Conservation (phyloP, 2,797 vertebrate species). For the Threskiornis aethiopicus region DNA sequence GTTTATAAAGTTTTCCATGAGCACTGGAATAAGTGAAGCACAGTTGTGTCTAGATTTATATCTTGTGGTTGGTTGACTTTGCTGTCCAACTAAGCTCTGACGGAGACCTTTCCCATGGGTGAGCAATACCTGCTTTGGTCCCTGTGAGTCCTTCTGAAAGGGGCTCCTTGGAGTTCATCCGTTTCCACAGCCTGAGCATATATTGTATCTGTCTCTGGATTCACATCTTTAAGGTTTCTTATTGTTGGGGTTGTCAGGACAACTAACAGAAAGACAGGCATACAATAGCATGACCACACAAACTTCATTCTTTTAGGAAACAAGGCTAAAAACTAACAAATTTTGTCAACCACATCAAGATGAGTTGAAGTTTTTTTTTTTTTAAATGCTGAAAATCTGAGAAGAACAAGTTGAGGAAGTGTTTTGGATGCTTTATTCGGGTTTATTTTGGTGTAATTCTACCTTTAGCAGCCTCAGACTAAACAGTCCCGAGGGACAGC, state of each 20-base stretch:
- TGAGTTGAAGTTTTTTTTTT: neutral
- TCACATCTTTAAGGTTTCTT: neutral
- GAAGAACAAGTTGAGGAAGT: neutral
- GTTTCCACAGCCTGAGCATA: neutral
- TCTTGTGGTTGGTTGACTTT: neutral
- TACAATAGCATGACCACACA: neutral
- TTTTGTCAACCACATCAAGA: neutral
- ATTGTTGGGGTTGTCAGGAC: neutral
- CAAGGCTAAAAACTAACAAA: neutral
- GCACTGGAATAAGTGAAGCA: neutral
- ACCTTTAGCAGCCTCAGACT: neutral
- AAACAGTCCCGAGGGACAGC: neutral
- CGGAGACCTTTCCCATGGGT: neutral
- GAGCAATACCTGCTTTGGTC: neutral
- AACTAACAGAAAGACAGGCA: neutral
- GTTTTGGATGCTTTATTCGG: neutral
- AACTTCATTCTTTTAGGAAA: neutral
- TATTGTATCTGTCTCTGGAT: neutral
- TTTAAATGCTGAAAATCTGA: neutral
- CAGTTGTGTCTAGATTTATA: neutral
- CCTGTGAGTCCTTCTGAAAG: neutral
- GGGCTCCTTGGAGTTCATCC: neutral
- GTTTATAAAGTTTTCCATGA: neutral
- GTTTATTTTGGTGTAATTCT: neutral
- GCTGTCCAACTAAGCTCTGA: neutral